Conservation (phyloP, 2,888 invertebrate genomes). For the Campaea margaritaria region DNA sequence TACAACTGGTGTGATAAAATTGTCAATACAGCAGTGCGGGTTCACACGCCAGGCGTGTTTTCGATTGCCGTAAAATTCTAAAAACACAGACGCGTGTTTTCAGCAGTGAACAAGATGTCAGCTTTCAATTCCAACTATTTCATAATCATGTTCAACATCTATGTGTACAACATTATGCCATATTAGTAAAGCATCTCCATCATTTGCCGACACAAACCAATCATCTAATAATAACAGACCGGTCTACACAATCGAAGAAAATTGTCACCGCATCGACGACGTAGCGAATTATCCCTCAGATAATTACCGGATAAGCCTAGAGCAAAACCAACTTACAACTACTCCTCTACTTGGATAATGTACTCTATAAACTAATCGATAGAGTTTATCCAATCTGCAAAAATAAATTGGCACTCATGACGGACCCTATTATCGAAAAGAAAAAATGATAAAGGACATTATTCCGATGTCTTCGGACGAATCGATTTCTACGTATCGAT, state of each 20-base stretch:
- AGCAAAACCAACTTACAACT: constrained; percentile 45
- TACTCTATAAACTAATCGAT: constrained; percentile 38
- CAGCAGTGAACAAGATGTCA: background rate
- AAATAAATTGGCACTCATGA: constrained; percentile 22
- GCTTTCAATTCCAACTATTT: background rate
- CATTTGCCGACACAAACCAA: constrained; percentile 28
- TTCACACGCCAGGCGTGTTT: too few species aligned
- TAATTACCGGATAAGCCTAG: constrained; percentile 68
- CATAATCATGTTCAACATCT: constrained; percentile 2
- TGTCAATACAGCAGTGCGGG: too few species aligned
- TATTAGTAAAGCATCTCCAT: constrained; percentile 18
- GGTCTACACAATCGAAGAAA: constrained; percentile 59
- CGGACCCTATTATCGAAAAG: constrained; percentile 55
- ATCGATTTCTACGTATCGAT: constrained; percentile 72
- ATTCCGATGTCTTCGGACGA: constrained; percentile 44
- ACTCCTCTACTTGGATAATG: constrained; percentile 28
- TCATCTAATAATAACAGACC: constrained; percentile 50
- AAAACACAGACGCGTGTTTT: too few species aligned
- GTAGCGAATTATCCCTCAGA: constrained; percentile 64
- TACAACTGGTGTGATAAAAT: too few species aligned
- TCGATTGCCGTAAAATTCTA: too few species aligned
- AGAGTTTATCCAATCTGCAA: constrained; percentile 29
- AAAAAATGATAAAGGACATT: constrained; percentile 53
- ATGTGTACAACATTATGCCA: background rate
- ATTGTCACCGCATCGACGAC: constrained; percentile 70